These are phyloP conservation scores for Bufo bufo DNA, from an alignment of 2,113 vertebrate genomes.

Conservation along the genomic window DNA sequence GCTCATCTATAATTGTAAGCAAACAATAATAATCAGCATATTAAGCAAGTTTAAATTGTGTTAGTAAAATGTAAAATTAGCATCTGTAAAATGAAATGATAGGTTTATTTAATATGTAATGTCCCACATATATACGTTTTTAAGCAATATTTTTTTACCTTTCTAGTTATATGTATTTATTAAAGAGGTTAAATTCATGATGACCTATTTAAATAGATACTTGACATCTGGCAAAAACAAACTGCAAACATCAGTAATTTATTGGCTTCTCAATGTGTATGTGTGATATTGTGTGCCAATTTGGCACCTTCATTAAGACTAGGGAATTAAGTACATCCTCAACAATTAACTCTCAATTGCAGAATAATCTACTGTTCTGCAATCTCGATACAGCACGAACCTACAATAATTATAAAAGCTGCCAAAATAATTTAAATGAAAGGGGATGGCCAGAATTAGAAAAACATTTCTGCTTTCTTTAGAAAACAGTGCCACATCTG, in stretches of 20 bases:
- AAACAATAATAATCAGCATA: no score
- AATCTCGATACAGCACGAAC: neutral
- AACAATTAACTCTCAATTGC: conserved; percentile 34
- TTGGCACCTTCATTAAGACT: conserved; percentile 11
- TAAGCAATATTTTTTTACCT: no score
- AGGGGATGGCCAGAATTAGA: neutral
- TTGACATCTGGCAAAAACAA: conserved; percentile 26
- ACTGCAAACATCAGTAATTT: neutral
- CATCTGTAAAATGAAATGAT: no score
- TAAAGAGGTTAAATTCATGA: neutral
- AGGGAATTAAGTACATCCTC: conserved; percentile 17
- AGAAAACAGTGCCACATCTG: neutral
- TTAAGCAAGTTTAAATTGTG: no score
- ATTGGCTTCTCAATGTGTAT: neutral
- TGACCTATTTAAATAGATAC: conserved; percentile 37
- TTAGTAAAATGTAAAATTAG: no score
- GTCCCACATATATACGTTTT: no score
- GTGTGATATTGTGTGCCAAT: conserved; percentile 31
- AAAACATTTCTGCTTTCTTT: neutral
- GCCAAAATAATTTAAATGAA: neutral
- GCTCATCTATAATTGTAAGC: no score
- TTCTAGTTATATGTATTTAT: neutral
- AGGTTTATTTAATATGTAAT: no score
- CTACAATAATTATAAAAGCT: neutral
- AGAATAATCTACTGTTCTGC: neutral